phyloP scores from a whole-genome alignment of 2,888 invertebrate genomes.

The Macropis europaea region DNA sequence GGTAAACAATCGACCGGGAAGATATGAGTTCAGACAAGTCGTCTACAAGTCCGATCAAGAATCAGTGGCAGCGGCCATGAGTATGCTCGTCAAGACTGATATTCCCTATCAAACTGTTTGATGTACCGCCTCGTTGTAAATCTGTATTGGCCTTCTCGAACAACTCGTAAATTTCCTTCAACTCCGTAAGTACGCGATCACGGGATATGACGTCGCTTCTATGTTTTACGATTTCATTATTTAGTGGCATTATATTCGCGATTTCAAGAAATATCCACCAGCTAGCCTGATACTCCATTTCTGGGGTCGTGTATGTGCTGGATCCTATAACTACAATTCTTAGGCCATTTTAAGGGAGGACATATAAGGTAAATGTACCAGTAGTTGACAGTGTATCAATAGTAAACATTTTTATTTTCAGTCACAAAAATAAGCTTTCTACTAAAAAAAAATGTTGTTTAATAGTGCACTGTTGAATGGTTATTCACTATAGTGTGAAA shows the following conservation, averaged over 20 bases:
- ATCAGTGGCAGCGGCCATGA: conserved; percentile 30
- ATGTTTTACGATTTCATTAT: conserved; percentile 18
- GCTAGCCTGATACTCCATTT: no score
- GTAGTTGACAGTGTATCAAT: no score
- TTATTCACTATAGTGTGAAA: no score
- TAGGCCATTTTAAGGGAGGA: no score
- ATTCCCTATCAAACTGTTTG: conserved; percentile 36
- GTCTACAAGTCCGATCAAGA: conserved; percentile 33
- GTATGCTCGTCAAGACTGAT: conserved; percentile 39
- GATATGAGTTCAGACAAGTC: conserved; percentile 14
- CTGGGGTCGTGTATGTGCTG: no score
- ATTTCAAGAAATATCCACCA: neutral
- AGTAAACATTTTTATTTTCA: no score
- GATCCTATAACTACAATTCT: no score
- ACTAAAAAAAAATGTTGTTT: no score
- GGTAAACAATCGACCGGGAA: conserved; percentile 26
- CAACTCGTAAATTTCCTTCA: conserved; percentile 31
- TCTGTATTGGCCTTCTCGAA: conserved; percentile 17
- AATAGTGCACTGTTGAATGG: no score
- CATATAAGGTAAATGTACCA: no score
- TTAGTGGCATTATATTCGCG: neutral
- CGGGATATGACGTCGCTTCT: conserved; percentile 7
- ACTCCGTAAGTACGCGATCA: conserved; percentile 11
- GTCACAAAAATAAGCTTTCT: no score
- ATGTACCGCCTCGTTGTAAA: conserved; percentile 34